phyloP scores from a whole-genome alignment of 1,140 invertebrate genomes.

The Zaprionus kolodkinae region DNA sequence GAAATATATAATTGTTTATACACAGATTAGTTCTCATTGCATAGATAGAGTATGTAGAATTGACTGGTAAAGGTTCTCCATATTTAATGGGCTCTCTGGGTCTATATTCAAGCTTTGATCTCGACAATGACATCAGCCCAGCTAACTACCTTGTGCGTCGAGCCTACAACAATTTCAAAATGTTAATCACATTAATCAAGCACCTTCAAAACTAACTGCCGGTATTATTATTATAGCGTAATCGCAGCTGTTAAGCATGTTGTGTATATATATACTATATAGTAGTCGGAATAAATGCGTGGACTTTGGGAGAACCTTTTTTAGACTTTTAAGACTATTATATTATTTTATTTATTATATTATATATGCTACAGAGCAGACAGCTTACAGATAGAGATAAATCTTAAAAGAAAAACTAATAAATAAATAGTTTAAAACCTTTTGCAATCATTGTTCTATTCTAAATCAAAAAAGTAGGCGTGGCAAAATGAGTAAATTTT shows the following conservation, averaged over 20 bases:
- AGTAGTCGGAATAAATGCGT: slow-evolving; percentile 1
- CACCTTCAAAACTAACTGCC: slow-evolving; percentile 23
- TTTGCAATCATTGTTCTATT: background rate
- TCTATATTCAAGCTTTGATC: slow-evolving; percentile 35
- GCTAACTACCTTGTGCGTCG: slow-evolving; percentile 17
- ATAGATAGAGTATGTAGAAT: background rate
- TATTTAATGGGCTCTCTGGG: slow-evolving; percentile 46
- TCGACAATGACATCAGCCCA: slow-evolving; percentile 41
- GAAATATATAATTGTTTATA: background rate
- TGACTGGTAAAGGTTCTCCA: background rate
- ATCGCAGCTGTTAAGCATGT: slow-evolving; percentile 34
- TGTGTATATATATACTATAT: background rate
- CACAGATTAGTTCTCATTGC: background rate
- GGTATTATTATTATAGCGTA: slow-evolving; percentile 43
- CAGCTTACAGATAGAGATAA: too few species aligned
- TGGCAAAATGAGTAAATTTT: background rate
- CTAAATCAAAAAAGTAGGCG: background rate
- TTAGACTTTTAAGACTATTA: background rate
- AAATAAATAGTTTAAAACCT: too few species aligned
- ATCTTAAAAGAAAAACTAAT: too few species aligned
- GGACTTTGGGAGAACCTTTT: background rate
- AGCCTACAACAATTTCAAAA: slow-evolving; percentile 55
- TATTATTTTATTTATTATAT: too few species aligned
- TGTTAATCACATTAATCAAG: slow-evolving; percentile 55
- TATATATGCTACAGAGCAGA: too few species aligned